Evolutionary conservation across 2,113 vertebrate genomes (phyloP).

Genomic region (Perca flavescens): DNA sequence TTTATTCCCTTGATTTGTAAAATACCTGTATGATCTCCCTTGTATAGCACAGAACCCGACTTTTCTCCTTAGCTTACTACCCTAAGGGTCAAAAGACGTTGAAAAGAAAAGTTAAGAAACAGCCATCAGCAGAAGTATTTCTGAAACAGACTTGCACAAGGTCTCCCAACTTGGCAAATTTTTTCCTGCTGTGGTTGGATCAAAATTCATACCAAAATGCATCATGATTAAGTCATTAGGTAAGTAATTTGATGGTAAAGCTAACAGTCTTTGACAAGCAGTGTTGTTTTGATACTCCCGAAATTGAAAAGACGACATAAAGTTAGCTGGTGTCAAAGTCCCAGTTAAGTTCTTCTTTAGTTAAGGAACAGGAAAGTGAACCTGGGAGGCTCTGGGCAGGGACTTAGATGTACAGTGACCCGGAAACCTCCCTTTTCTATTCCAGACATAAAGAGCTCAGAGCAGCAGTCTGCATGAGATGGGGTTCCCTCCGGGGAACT

Average conservation of each 20-base stretch:
- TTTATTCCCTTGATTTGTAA: background rate
- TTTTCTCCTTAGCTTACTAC: background rate
- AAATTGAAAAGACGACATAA: conserved; percentile 39
- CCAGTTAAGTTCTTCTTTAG: conserved; percentile 51
- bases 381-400: conserved; percentile 43
- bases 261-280: background rate
- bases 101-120: background rate
- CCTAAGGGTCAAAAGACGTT: background rate
- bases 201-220: background rate
- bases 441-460: conserved; percentile 75
- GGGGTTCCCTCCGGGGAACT: conserved; percentile 73
- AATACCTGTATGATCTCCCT: background rate
- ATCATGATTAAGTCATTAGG: conserved; percentile 4
- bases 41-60: background rate
- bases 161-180: background rate
- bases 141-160: background rate
- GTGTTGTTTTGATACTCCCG: conserved; percentile 9
- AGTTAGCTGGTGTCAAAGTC: conserved; percentile 50
- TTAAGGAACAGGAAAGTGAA: conserved; percentile 58
- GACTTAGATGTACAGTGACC: conserved; percentile 77
- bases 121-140: background rate
- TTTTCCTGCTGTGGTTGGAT: background rate
- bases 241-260: background rate
- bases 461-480: conserved; percentile 69
- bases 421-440: conserved; percentile 72